phyloP scores from a whole-genome alignment of 2,113 vertebrate species.

The Dasypus novemcinctus region DNA sequence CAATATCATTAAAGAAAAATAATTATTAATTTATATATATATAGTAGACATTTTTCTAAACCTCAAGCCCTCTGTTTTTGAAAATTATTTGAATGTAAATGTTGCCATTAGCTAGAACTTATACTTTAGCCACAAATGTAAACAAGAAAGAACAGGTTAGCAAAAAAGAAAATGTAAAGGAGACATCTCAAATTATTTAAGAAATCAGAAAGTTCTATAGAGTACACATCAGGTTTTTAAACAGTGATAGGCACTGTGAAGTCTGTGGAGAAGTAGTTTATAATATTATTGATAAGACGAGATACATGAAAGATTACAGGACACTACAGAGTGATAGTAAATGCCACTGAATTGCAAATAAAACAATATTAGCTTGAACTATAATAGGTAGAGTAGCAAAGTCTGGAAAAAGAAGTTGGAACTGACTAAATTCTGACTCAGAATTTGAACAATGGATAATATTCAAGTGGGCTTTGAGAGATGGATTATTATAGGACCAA shows the following conservation, averaged over 20 bases:
- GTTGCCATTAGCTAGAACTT: neutral
- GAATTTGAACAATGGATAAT: neutral
- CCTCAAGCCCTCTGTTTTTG: neutral
- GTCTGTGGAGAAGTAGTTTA: neutral
- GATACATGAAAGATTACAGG: neutral
- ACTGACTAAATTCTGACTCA: neutral
- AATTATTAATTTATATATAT: neutral
- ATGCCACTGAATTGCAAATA: neutral
- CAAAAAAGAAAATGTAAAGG: constrained; percentile 6
- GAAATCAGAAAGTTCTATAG: neutral
- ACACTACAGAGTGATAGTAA: neutral
- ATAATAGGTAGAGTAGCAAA: neutral
- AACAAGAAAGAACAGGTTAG: neutral
- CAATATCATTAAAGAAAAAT: neutral
- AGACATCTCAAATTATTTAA: neutral
- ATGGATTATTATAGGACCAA: neutral
- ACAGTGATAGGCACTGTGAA: neutral
- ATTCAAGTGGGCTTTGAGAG: neutral
- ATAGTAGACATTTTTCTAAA: neutral
- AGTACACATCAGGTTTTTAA: neutral
- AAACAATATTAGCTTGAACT: neutral
- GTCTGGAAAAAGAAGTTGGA: neutral
- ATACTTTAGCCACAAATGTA: constrained; percentile 34
- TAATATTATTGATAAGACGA: neutral
- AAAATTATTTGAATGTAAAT: neutral